Percentiles rank a stretch among this genome's conserved stretches.
Conservation (phyloP, 2,797 vertebrate species). For the Denticeps clupeoides region DNA sequence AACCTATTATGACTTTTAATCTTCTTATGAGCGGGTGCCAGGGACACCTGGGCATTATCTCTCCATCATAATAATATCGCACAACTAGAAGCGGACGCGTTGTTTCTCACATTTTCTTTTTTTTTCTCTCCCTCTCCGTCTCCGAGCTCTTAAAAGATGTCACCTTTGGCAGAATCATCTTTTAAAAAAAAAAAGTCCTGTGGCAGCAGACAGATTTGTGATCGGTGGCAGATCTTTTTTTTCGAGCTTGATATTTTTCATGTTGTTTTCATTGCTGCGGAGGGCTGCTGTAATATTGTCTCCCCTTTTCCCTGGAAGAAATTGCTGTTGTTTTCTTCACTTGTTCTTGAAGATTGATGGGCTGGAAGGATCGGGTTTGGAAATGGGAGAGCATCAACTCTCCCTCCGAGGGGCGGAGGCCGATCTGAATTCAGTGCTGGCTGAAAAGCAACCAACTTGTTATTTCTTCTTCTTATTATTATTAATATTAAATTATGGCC, state of each 20-base stretch:
- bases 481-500: too few species aligned
- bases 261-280: slow-evolving; percentile 40
- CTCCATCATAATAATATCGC: slow-evolving; percentile 32
- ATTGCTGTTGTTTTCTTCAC: slow-evolving; percentile 48
- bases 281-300: slow-evolving; percentile 46
- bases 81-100: too few species aligned
- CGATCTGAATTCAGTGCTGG: too few species aligned
- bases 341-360: slow-evolving; percentile 56
- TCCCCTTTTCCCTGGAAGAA: slow-evolving; percentile 43
- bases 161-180: slow-evolving; percentile 53
- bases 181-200: slow-evolving; percentile 40
- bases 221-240: slow-evolving; percentile 38
- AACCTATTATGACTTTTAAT: slow-evolving; percentile 48
- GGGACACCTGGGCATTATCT: slow-evolving; percentile 21
- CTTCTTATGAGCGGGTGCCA: slow-evolving; percentile 38
- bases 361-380: slow-evolving; percentile 11
- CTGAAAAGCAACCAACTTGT: too few species aligned
- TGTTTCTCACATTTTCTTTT: too few species aligned
- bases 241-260: too few species aligned
- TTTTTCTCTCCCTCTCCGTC: not conserved
- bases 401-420: not conserved
- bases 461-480: too few species aligned
- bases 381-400: slow-evolving; percentile 7
- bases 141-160: slow-evolving; percentile 44
- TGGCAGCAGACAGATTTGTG: slow-evolving; percentile 46